Base-by-base conservation (phyloP, 2,888 invertebrate genomes). In the Eilema caniola region DNA sequence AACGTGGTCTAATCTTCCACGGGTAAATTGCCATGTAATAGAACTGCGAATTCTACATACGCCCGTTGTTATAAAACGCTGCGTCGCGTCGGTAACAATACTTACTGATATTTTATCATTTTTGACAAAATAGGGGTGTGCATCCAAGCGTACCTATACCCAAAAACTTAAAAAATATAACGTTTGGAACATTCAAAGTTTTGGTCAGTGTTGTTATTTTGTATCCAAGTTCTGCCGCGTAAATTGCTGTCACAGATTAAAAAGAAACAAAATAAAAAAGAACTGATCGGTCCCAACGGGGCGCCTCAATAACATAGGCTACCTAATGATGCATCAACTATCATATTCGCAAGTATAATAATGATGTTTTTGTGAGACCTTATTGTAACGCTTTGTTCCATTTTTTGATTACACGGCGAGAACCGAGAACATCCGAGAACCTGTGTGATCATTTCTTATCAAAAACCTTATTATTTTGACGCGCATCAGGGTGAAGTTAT, bases 281-380 rank as follows among this genome's bases (percentile, higher is more conserved):
- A 84, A 88, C 87, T 84, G 88, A 89, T 89, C 82, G 82, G 80
- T 83, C 87, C 67, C 88, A 82, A 85, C 86, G 78, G 85, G 86
- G 79, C 73, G 80, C 74, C 82, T 82, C 78, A 79, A 85, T 87
- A 85, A 84, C 78, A 78, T 73, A n/a, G 74, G 28, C 20, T 77
- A 66, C 76, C 77, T 85, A 86, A 86, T 86, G 85, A 85, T 83
- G 76, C 82, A 79, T 83, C 81, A 83, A 73, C 83, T 84, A 84
- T 83, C 80, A 84, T 82, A 84, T 82, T 83, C 75, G 81, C 85
- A 76, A 73, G 74, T 76, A 81, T 84, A 86, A 85, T 87, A 84
- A 84, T 84, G 83, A 81, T 80, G 81, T 85, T 88, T 85, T 87
- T 85, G 81, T 82, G 67, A 66, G 68, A 75, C 77, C 68, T 80